phyloP scores from a whole-genome alignment of 2,113 vertebrate genomes.

The Pseudopipra pipra region DNA sequence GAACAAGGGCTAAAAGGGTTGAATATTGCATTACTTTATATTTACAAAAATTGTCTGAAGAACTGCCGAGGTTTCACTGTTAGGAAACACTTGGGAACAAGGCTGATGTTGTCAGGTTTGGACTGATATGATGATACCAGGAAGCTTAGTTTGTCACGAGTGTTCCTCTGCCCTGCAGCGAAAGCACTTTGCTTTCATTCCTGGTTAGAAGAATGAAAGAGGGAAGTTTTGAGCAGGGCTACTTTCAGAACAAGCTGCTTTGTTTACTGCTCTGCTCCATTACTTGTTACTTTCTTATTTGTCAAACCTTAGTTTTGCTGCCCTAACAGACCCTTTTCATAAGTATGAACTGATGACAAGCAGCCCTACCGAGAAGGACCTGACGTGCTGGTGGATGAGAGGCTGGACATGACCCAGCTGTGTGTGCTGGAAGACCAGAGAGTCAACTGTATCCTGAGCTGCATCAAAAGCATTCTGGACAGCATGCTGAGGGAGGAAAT shows the following conservation, averaged over 20 bases:
- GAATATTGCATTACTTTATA: background rate
- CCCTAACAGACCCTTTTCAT: background rate
- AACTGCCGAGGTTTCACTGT: background rate
- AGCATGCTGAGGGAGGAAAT: background rate
- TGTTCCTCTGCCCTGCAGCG: background rate
- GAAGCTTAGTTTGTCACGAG: background rate
- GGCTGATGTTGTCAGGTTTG: background rate
- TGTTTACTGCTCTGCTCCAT: background rate
- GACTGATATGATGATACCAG: rapidly evolving
- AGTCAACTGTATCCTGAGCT: background rate
- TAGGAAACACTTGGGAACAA: background rate
- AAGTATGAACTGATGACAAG: background rate
- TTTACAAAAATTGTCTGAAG: background rate
- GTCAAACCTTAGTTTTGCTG: background rate
- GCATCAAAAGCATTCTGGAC: background rate
- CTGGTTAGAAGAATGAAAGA: background rate
- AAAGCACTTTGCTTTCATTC: background rate
- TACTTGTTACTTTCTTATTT: background rate
- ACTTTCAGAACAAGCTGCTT: background rate
- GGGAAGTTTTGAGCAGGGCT: rapidly evolving
- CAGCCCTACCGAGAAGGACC: background rate
- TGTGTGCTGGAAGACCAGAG: background rate
- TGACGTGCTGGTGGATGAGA: background rate
- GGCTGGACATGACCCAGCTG: background rate
- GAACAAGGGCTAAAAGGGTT: background rate